Evolutionary conservation across 1,140 invertebrate genomes (phyloP).

Genomic region (Drosophila sturtevanti): DNA sequence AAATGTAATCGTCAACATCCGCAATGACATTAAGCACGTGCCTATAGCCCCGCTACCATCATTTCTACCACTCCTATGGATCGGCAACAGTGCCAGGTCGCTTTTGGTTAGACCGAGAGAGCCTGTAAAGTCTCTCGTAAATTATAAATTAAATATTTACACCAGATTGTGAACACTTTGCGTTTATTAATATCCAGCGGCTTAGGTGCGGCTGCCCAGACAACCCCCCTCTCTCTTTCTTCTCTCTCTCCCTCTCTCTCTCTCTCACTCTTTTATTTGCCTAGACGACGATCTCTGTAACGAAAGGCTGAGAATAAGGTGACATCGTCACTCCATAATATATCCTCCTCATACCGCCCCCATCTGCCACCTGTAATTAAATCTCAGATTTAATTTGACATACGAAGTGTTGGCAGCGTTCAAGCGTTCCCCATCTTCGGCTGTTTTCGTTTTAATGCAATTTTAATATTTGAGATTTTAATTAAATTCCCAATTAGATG

Average conservation of each 20-base stretch:
- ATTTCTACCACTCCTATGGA: neutral
- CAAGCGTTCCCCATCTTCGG: slow-evolving; percentile 34
- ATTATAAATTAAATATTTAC: slow-evolving; percentile 78
- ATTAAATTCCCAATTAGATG: slow-evolving; percentile 59
- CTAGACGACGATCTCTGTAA: slow-evolving; percentile 15
- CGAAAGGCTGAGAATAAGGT: neutral
- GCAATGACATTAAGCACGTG: slow-evolving; percentile 73
- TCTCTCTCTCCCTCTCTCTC: neutral
- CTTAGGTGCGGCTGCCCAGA: slow-evolving; percentile 53
- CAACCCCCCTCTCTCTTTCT: slow-evolving; percentile 22
- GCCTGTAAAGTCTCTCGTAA: slow-evolving; percentile 62
- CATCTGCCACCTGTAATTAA: slow-evolving; percentile 48
- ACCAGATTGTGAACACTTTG: slow-evolving; percentile 68
- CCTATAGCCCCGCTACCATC: slow-evolving; percentile 37
- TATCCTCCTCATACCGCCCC: neutral
- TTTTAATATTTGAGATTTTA: slow-evolving; percentile 68
- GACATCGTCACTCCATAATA: neutral
- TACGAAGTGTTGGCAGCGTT: slow-evolving; percentile 34
- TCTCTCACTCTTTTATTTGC: neutral
- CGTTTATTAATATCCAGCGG: slow-evolving; percentile 68
- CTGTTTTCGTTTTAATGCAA: slow-evolving; percentile 51
- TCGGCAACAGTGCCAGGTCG: neutral
- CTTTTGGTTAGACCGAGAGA: neutral
- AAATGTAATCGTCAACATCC: slow-evolving; percentile 77
- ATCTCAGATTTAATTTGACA: slow-evolving; percentile 59